Evolutionary conservation across 2,888 invertebrate genomes (phyloP), one percentile per base, ranked within the genome.

Genomic region (Gonocerus acuteangulatus): DNA sequence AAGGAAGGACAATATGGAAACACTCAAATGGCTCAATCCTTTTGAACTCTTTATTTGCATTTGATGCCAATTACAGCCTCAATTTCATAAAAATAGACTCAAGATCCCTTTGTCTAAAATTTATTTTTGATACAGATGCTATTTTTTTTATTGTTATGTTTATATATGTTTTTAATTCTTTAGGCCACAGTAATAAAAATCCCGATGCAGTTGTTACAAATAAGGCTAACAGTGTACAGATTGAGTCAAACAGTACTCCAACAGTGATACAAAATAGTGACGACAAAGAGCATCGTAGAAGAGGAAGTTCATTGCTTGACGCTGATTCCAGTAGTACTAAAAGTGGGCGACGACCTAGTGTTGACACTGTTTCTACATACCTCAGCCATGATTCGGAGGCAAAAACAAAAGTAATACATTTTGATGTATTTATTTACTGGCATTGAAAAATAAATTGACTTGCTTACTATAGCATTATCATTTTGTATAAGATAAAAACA

Each of bases 361-460:
- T 90, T 44, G 91, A 91, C 73, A 91, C 91, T 11, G 88, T 91
- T 27, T 90, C 90, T 62, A 91, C 91, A 0, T 91, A 91, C 78
- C 80, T 91, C 69, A 90, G 90, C 72, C 89, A 86, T 68, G 89
- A 89, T 23, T 71, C 71, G 16, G 69, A 70, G 66, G 70, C 69
- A 64, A 62, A 59, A 44, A 18, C 62, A 23, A 22, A 61, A 19
- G 32, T 60, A 7, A 48, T 15, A n/a, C n/a, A n/a, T n/a, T n/a
- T n/a, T n/a, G n/a, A n/a, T 42, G 2, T 15, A 15, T 18, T 15
- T 42, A 16, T 15, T 16, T 2, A 44, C 18, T 44, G 18, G 44
- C 7, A 1, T 18, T 42, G 19, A 2, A 16, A 45, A 2, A 2
- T 16, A 45, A 9, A 16, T 22, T 47, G 21, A n/a, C 27, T 1